These are phyloP conservation scores for Sarotherodon lohbergeri DNA, from an alignment of 2,113 vertebrate genomes.

Conservation along the genomic window DNA sequence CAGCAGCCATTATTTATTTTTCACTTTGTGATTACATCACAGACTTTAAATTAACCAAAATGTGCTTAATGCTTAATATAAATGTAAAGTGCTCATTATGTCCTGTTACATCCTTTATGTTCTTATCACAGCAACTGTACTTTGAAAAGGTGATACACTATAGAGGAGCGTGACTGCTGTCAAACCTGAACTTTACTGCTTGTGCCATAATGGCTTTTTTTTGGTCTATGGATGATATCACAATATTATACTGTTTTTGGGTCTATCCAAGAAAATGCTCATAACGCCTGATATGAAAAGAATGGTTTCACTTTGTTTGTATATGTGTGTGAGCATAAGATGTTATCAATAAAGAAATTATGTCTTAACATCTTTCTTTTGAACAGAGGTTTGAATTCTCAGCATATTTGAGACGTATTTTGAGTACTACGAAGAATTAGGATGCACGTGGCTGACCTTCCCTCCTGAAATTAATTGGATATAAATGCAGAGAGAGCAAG, in stretches of 20 bases:
- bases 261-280: not conserved
- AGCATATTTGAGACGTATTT: not conserved
- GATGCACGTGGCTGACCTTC: not conserved
- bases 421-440: not conserved
- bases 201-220: not conserved
- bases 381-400: not conserved
- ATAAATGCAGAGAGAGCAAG: not conserved
- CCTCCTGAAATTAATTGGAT: not conserved
- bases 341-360: conserved; percentile 38
- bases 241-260: not conserved
- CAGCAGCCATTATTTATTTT: not conserved
- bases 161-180: not conserved
- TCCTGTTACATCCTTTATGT: not conserved
- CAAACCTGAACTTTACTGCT: not conserved
- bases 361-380: not conserved
- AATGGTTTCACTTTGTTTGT: not conserved
- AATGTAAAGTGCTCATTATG: not conserved
- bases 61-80: not conserved
- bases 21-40: not conserved
- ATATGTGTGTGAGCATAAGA: not conserved
- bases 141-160: not conserved
- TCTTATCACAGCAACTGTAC: conserved; percentile 3
- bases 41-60: not conserved
- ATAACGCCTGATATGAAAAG: not conserved
- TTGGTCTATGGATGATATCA: not conserved